A percentile compares a stretch with the other conserved stretches of the same genome.
Conservation (phyloP, 2,888 invertebrate species). For the Cataglyphis livida region DNA sequence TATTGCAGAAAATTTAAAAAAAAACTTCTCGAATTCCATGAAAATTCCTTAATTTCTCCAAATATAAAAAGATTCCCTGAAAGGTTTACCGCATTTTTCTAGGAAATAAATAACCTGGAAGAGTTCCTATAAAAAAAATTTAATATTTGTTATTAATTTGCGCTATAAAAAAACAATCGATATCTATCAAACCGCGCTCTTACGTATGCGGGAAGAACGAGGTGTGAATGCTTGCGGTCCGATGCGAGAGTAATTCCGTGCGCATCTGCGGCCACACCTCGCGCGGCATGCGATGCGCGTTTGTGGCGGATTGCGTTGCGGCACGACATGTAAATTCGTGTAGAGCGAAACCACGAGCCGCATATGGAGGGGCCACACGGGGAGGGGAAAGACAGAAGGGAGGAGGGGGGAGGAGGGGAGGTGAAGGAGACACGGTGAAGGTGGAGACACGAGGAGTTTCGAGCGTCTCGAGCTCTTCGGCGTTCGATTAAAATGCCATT, state of each 20-base stretch:
- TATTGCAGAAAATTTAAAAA: too few species aligned
- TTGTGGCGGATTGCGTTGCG: slow-evolving; percentile 60
- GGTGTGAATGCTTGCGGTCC: slow-evolving; percentile 17
- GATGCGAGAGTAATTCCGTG: slow-evolving; percentile 43
- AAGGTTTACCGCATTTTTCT: too few species aligned
- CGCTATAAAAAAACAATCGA: background rate
- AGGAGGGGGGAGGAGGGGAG: background rate
- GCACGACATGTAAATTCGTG: slow-evolving; percentile 73
- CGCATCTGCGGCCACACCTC: slow-evolving; percentile 70
- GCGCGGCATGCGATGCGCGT: slow-evolving; percentile 66
- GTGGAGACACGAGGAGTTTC: slow-evolving; percentile 47
- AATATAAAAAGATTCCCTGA: too few species aligned
- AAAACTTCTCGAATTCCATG: too few species aligned
- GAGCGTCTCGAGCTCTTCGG: slow-evolving; percentile 53
- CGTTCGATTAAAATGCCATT: slow-evolving; percentile 68
- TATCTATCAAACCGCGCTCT: slow-evolving; percentile 11
- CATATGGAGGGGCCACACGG: background rate
- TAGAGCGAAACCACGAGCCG: slow-evolving; percentile 57
- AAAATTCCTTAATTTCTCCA: too few species aligned
- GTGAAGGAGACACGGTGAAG: background rate
- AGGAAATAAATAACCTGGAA: too few species aligned
- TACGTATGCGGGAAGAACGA: slow-evolving; percentile 6
- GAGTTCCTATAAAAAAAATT: too few species aligned
- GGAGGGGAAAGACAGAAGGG: background rate
- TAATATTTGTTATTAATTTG: background rate